Conservation (phyloP, 2,888 invertebrate genomes). For the Morpho deidamia region DNA sequence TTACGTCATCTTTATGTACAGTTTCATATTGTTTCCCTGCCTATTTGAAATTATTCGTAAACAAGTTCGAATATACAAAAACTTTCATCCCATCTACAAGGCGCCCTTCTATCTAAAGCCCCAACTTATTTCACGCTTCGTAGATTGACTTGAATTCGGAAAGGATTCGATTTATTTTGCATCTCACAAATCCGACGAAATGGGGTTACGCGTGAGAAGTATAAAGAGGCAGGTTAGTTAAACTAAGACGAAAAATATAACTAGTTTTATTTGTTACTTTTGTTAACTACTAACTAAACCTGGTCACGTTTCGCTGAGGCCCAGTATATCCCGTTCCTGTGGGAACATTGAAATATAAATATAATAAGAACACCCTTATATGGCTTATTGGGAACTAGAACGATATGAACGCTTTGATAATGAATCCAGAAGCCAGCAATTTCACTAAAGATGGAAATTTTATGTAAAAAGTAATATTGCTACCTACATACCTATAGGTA, state of each 20-base stretch:
- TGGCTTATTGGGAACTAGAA: no score
- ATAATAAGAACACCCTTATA: no score
- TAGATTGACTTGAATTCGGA: slow-evolving; percentile 38
- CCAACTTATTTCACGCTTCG: slow-evolving; percentile 47
- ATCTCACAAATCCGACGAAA: slow-evolving; percentile 18
- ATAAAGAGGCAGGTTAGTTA: slow-evolving; percentile 3
- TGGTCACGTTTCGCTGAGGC: no score
- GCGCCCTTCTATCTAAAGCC: slow-evolving; percentile 9
- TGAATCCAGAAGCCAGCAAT: no score
- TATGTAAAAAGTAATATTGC: no score
- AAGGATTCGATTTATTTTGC: slow-evolving; percentile 32
- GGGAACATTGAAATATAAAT: no score
- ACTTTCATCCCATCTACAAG: not conserved
- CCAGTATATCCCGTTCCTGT: no score
- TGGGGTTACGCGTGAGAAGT: slow-evolving; percentile 18
- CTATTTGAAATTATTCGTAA: not conserved
- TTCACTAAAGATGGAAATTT: no score
- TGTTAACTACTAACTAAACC: no score
- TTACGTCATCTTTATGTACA: no score
- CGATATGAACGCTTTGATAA: no score
- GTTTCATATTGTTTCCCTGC: not conserved
- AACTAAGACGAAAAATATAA: not conserved
- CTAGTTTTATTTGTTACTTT: not conserved
- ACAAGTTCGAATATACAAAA: not conserved
- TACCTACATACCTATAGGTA: no score